These are phyloP conservation scores for Uropetala carovei DNA, from an alignment of 2,888 invertebrate species.

Conservation along the genomic window DNA sequence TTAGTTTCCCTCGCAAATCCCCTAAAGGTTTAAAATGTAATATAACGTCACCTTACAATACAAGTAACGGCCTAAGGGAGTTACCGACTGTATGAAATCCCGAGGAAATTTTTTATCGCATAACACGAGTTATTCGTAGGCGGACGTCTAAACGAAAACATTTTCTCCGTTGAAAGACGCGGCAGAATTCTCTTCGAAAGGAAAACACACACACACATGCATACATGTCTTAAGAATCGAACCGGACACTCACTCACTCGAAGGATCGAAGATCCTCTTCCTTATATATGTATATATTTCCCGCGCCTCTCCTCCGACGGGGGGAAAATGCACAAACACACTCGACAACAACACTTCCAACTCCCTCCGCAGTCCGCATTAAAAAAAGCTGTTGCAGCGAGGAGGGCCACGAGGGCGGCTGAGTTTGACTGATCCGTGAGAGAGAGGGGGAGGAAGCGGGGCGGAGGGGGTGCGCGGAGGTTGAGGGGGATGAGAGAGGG, in stretches of 20 bases:
- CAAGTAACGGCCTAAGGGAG: too few relatives aligned
- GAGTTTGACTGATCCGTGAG: neutral
- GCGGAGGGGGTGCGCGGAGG: neutral
- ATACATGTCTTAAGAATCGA: neutral
- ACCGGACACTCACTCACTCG: neutral
- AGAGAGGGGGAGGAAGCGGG: neutral
- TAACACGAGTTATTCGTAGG: too few relatives aligned
- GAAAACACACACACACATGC: neutral
- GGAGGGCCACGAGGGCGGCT: neutral
- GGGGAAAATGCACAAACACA: conserved; percentile 26
- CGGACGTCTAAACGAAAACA: too few relatives aligned
- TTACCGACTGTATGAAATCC: too few relatives aligned
- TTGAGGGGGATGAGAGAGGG: neutral
- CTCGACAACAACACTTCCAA: neutral
- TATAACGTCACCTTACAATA: neutral
- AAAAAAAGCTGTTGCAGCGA: conserved; percentile 4
- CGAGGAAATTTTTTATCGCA: too few relatives aligned
- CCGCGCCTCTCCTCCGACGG: neutral
- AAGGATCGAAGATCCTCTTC: neutral
- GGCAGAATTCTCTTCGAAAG: neutral
- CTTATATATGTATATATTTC: neutral
- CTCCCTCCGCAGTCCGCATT: conserved; percentile 28
- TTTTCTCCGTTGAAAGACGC: neutral
- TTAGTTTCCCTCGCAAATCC: neutral
- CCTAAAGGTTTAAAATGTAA: neutral